Base-by-base conservation (phyloP, 2,797 vertebrate species). In the Acomys russatus region DNA sequence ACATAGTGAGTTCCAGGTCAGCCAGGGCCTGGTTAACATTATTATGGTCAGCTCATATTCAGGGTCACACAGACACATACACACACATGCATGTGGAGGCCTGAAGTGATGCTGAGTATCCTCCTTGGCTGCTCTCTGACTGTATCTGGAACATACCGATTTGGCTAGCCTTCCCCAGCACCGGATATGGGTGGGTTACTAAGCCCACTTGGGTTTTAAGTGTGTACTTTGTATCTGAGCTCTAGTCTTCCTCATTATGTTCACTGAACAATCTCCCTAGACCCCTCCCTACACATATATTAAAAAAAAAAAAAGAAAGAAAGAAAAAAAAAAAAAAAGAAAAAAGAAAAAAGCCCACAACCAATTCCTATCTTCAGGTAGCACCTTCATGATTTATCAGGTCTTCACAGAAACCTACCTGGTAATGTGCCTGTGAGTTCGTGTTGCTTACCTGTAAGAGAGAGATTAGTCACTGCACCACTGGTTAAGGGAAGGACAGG, bases 401-500 rank as follows among this genome's bases (percentile, higher is more conserved):
- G 25, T 30, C 70, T 64, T 66, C 61, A 71, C 0, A 66, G 73
- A 63, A 61, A 22, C 44, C 23, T 61, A 18, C 2, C 49, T 9
- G 38, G 6, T 11, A 17, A 2, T 11, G 20, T 74, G 68, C 68
- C 28, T 56, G 4, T 0, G 0, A 51, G 49, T 1, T 28, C n/a
- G 70, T 35, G 20, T 54, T 35, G 74, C 97, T 98, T 97, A 99
- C 99, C 99, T 99, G 99, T 99, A 98, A 99, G 99, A 96, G 99
- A 98, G 98, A 99, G 98, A 98, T 97, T 99, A 92, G 99, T 99
- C 96, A 99, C 98, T 78, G 99, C 98, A 97, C 99, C 99, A 98
- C 99, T 99, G 99, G 99, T 99, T 98, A 99, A 99, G 98, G 99
- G 99, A 99, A 99, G 99, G 98, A 99, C 99, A 96, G 99, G 99